Evolutionary conservation across 1,140 invertebrate species (phyloP).

Genomic region (Pachyrhynchus sulphureomaculatus): DNA sequence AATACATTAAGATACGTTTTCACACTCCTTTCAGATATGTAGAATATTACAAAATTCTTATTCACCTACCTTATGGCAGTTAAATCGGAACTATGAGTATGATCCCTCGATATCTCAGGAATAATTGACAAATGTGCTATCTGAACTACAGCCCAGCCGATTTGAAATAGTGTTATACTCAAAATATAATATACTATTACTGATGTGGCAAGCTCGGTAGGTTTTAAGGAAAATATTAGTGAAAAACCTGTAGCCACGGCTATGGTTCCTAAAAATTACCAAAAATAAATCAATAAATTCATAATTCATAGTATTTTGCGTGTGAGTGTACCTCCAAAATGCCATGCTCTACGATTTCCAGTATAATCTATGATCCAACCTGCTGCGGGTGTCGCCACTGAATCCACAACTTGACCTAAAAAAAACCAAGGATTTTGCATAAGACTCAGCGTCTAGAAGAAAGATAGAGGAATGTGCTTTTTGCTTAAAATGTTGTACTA

Average conservation of each 20-base stretch:
- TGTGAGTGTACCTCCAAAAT: constrained; percentile 85
- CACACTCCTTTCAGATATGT: too few species aligned
- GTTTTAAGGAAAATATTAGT: constrained; percentile 65
- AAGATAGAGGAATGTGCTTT: too few species aligned
- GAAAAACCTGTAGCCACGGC: constrained; percentile 72
- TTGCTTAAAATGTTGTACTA: too few species aligned
- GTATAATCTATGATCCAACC: constrained; percentile 79
- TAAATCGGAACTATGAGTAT: constrained; percentile 70
- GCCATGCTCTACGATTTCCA: constrained; percentile 79
- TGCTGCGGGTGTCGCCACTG: constrained; percentile 81
- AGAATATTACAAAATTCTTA: too few species aligned
- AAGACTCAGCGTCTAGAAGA: too few species aligned
- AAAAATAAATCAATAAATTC: background rate
- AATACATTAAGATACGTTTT: too few species aligned
- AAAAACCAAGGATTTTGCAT: constrained; percentile 27
- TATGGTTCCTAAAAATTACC: constrained; percentile 57
- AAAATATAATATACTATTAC: constrained; percentile 71
- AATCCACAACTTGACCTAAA: constrained; percentile 82
- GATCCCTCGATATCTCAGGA: constrained; percentile 69
- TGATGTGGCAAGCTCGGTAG: constrained; percentile 38
- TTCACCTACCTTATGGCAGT: constrained; percentile 79
- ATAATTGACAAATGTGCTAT: constrained; percentile 90
- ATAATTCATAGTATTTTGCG: too few species aligned
- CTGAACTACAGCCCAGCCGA: constrained; percentile 88
- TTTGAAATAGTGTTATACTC: constrained; percentile 84